phyloP scores from a whole-genome alignment of 2,797 vertebrate species.

The Natrix natrix region DNA sequence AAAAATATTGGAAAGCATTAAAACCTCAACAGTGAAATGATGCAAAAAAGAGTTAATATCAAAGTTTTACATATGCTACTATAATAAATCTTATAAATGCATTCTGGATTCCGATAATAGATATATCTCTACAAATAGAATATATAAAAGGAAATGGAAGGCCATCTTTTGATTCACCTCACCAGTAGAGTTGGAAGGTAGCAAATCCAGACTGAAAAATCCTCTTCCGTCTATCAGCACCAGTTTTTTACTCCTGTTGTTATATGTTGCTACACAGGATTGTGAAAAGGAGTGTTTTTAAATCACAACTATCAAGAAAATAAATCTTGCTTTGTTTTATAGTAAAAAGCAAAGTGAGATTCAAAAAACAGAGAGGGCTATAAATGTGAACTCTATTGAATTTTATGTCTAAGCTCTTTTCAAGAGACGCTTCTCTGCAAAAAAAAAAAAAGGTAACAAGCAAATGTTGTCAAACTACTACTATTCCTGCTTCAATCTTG shows the following conservation, averaged over 20 bases:
- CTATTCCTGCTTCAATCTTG: not conserved
- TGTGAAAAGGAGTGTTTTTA: conserved; percentile 1
- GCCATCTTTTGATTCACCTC: not conserved
- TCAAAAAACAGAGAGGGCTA: not conserved
- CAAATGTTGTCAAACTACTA: not conserved
- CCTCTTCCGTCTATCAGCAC: conserved; percentile 38
- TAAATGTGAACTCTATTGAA: not conserved
- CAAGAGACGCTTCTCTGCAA: not conserved
- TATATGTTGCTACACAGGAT: conserved; percentile 21
- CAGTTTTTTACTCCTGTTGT: conserved; percentile 31
- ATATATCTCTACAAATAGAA: not conserved
- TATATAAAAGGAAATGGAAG: not conserved
- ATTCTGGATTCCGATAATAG: not conserved
- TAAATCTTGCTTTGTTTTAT: not conserved
- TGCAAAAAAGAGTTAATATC: not conserved
- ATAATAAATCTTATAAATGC: not conserved
- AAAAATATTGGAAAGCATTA: not conserved
- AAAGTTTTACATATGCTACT: not conserved
- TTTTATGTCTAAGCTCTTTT: not conserved
- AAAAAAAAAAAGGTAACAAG: not conserved
- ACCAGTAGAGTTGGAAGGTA: conserved; percentile 4
- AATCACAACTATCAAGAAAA: not conserved
- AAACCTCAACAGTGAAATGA: not conserved
- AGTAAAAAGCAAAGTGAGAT: not conserved
- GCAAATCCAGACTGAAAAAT: conserved; percentile 31